Base-by-base conservation (phyloP, 2,888 invertebrate genomes). In the Agrochola litura region DNA sequence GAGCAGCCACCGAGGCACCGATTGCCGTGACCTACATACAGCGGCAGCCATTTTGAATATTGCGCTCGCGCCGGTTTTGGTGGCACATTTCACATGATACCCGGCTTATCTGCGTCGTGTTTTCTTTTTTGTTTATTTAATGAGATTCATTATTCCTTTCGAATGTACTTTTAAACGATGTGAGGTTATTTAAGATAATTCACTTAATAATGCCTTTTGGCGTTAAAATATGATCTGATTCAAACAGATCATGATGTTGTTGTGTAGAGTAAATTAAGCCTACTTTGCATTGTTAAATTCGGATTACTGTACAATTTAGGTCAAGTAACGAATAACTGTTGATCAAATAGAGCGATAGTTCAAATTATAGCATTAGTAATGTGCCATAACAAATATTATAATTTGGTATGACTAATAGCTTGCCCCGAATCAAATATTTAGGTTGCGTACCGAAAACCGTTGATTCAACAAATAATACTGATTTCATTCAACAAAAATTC, bases 11-110 rank as follows among this genome's bases (percentile, higher is more conserved):
- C 83, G 85, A 90, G 88, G 81, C 89, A 88, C 89, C 88, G 92
- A 87, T 93, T 92, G 91, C 94, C 94, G 92, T 94, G 94, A 94
- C 94, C 94, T 86, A 94, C 92, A 91, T 94, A 87, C 83, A 66
- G 61, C 86, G 90, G 87, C 93, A 89, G 94, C 94, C 94, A 94
- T 94, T 92, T 94, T 92, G 93, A 89, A 91, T 91, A 91, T 91
- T 89, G 94, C 93, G 92, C 92, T 90, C 89, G 92, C 94, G 92
- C 90, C 91, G 90, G 87, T 90, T 92, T 92, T 91, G 92, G 93
- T 92, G 92, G 91, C 91, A 91, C 92, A 93, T 94, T 94, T 93
- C 93, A 92, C 92, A 91, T 91, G 89, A 88, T 91, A 89, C 85
- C 81, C 81, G 88, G 88, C 88, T 88, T 89, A 89, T 88, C 88